phyloP scores from a whole-genome alignment of 2,888 invertebrate genomes.

The Acleris sparsana region DNA sequence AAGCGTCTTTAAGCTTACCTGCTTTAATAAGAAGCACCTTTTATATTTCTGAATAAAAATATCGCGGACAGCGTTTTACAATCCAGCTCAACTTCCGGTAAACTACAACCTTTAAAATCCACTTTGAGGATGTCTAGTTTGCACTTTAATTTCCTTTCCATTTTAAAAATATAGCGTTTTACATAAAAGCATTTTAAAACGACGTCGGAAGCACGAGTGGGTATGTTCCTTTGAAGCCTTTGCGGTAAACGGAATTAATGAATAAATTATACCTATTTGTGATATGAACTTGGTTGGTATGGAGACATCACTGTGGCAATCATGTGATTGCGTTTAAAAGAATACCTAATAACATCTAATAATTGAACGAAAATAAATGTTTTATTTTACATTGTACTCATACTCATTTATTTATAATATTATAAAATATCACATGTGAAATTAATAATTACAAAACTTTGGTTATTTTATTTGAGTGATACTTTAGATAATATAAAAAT shows the following conservation, averaged over 20 bases:
- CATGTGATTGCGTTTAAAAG: too few relatives aligned
- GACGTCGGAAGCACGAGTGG: constrained; percentile 13
- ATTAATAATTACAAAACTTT: too few relatives aligned
- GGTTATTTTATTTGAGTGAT: too few relatives aligned
- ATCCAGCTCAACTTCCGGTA: not conserved
- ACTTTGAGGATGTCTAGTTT: constrained; percentile 10
- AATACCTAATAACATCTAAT: too few relatives aligned
- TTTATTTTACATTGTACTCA: too few relatives aligned
- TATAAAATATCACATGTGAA: too few relatives aligned
- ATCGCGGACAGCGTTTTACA: not conserved
- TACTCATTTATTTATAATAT: too few relatives aligned
- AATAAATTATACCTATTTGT: constrained; percentile 6
- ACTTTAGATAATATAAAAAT: too few relatives aligned
- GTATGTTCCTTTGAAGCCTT: constrained; percentile 9
- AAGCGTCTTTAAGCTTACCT: too few relatives aligned
- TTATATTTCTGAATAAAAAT: not conserved
- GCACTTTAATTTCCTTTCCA: constrained; percentile 9
- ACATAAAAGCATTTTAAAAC: constrained; percentile 4
- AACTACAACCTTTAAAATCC: constrained; percentile 10
- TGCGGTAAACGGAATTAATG: not conserved
- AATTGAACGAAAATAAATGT: too few relatives aligned
- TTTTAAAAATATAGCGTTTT: constrained; percentile 22
- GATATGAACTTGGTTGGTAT: not conserved
- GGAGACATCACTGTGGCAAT: too few relatives aligned
- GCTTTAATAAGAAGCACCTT: not conserved